Percentiles rank a stretch among this genome's conserved stretches.
phyloP scores from a whole-genome alignment of 1,140 invertebrate genomes.

The Elymnias hypermnestra region DNA sequence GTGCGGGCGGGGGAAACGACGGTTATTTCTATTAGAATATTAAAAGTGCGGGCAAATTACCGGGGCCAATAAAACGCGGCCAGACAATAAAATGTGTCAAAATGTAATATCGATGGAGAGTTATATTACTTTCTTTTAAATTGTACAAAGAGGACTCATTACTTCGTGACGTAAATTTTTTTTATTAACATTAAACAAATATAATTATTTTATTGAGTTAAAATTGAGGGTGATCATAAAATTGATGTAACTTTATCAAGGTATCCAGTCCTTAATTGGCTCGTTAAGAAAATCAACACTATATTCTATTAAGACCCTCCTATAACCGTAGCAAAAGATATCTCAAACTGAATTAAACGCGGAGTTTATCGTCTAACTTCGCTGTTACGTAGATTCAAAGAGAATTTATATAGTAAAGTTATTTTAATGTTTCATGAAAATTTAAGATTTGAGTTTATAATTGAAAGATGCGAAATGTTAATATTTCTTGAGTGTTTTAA shows the following conservation, averaged over 20 bases:
- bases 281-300: constrained; percentile 1
- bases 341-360: background rate
- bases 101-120: too few species aligned
- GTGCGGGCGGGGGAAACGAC: too few species aligned
- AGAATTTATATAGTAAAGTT: background rate
- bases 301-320: background rate
- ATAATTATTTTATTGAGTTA: background rate
- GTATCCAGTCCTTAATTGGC: background rate
- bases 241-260: background rate
- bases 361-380: background rate
- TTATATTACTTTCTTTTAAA: too few species aligned
- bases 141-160: too few species aligned
- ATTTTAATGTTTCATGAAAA: too few species aligned
- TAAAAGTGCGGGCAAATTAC: too few species aligned
- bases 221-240: background rate
- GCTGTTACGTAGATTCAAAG: background rate
- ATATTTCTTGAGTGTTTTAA: too few species aligned
- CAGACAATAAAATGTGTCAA: too few species aligned
- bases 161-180: too few species aligned
- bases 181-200: too few species aligned
- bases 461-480: background rate
- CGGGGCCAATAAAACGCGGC: too few species aligned
- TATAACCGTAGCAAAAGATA: background rate
- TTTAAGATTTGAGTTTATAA: background rate
- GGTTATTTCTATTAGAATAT: too few species aligned